These are phyloP conservation scores for Phrynocephalus versicolor DNA, from an alignment of 2,113 vertebrate genomes.

Conservation along the genomic window DNA sequence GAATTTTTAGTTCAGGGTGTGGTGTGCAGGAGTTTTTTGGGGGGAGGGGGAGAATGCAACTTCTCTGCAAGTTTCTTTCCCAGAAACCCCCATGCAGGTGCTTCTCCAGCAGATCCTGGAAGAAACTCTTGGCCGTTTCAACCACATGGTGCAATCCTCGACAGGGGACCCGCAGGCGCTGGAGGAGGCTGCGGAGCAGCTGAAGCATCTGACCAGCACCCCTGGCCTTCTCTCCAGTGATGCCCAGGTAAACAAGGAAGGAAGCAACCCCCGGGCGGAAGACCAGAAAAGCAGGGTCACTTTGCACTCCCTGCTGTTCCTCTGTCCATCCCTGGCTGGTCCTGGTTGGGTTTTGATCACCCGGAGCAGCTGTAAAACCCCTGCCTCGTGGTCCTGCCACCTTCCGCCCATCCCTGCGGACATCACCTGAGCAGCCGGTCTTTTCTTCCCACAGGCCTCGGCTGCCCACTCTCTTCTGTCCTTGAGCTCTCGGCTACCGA, in stretches of 20 bases:
- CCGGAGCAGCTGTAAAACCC: too few relatives aligned
- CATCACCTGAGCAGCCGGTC: neutral
- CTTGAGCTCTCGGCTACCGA: too few relatives aligned
- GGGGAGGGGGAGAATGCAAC: neutral
- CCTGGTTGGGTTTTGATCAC: neutral
- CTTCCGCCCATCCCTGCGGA: neutral
- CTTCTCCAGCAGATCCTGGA: constrained; percentile 14
- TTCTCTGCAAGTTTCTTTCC: too few relatives aligned
- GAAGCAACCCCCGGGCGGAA: too few relatives aligned
- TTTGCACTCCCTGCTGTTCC: neutral
- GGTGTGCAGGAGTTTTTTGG: neutral
- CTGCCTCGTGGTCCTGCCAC: too few relatives aligned
- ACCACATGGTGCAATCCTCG: neutral
- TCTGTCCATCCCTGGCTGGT: neutral
- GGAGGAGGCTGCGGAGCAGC: constrained; percentile 24
- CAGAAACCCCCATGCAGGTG: neutral
- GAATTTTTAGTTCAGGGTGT: too few relatives aligned
- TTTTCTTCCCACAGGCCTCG: too few relatives aligned
- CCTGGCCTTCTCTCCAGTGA: neutral
- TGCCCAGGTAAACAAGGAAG: constrained; percentile 42
- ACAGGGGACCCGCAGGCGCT: neutral
- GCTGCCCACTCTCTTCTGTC: fast-evolving
- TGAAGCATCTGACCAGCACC: constrained; percentile 23
- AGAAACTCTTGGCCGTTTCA: neutral
- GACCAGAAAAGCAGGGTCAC: neutral